Evolutionary conservation across 2,113 vertebrate species (phyloP).

Genomic region (Shinisaurus crocodilurus): DNA sequence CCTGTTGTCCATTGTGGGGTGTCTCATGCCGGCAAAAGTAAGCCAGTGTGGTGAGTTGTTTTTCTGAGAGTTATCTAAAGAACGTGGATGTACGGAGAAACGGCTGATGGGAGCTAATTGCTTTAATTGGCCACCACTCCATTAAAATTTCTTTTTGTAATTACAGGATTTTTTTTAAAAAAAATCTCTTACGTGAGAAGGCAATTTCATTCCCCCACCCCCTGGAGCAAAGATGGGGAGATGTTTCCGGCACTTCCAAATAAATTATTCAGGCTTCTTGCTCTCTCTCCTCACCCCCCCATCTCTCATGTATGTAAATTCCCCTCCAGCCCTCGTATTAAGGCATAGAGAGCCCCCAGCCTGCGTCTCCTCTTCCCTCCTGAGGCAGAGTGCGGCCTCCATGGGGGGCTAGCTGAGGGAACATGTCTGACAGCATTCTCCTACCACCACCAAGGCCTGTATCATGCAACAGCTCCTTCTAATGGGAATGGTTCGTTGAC

Average conservation of each 20-base stretch:
- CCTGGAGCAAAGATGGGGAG: background rate
- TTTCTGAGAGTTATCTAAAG: background rate
- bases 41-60: background rate
- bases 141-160: constrained; percentile 16
- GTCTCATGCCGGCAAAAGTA: background rate
- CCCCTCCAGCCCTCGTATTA: background rate
- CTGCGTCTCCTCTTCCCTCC: background rate
- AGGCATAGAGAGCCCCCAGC: background rate
- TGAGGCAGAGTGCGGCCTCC: background rate
- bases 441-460: background rate
- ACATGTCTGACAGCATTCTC: background rate
- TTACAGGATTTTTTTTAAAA: background rate
- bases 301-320: background rate
- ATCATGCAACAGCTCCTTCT: background rate
- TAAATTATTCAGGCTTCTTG: background rate
- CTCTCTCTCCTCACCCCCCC: background rate
- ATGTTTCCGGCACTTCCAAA: background rate
- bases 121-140: constrained; percentile 16
- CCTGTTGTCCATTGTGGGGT: background rate
- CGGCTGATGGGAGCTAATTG: constrained; percentile 19
- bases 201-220: background rate
- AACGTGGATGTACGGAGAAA: background rate
- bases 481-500: background rate
- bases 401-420: background rate
- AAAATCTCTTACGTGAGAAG: background rate